phyloP scores from a whole-genome alignment of 2,888 invertebrate genomes.

The Nomada ferruginata region DNA sequence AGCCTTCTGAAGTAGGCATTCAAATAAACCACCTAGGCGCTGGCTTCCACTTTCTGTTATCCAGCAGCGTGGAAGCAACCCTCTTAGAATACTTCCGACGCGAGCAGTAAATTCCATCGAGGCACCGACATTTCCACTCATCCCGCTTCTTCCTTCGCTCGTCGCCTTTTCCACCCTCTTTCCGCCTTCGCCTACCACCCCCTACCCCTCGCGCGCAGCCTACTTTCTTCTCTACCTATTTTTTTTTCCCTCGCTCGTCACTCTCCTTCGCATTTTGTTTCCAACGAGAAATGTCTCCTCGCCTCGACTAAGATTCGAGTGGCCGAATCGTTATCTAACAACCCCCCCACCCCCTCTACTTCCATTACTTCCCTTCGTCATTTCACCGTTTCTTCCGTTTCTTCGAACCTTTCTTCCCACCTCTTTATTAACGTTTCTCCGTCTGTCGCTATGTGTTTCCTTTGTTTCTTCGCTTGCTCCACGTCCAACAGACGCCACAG shows the following conservation, averaged over 20 bases:
- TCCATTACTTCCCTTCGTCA: constrained; percentile 35
- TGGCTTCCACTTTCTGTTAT: constrained; percentile 77
- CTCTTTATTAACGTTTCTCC: constrained; percentile 16
- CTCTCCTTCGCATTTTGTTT: constrained; percentile 51
- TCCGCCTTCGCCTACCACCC: not conserved
- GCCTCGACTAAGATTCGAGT: constrained; percentile 56
- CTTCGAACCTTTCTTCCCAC: not conserved
- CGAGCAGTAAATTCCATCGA: constrained; percentile 79
- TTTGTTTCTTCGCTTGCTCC: not conserved
- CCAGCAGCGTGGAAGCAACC: constrained; percentile 79
- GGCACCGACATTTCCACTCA: constrained; percentile 69
- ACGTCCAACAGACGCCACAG: constrained; percentile 29
- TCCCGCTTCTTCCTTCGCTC: constrained; percentile 32
- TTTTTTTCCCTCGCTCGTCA: not conserved
- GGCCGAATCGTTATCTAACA: constrained; percentile 53
- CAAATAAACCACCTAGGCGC: constrained; percentile 79
- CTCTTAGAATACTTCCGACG: constrained; percentile 80
- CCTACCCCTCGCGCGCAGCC: not conserved
- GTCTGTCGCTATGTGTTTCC: not conserved
- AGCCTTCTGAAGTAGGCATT: constrained; percentile 78
- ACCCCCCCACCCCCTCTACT: constrained; percentile 25
- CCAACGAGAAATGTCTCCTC: constrained; percentile 58
- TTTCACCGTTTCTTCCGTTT: constrained; percentile 17
- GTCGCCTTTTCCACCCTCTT: constrained; percentile 6
- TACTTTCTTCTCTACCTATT: not conserved